Base-by-base conservation (phyloP, 2,888 invertebrate genomes). In the Platycheirus rosarum region DNA sequence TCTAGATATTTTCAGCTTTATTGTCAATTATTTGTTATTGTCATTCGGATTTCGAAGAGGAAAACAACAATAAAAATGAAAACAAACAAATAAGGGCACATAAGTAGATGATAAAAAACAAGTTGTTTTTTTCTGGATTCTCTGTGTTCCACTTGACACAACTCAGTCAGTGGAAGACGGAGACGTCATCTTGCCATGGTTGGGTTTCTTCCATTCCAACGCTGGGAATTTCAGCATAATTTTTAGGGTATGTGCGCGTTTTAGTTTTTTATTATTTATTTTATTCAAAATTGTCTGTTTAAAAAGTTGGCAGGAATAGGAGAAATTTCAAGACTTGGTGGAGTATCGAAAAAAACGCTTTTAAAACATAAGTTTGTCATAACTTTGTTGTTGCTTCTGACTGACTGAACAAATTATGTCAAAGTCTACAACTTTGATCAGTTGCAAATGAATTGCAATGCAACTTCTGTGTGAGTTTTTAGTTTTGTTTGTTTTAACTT, bases 81-180 rank as follows among this genome's bases (percentile, higher is more conserved):
- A 57, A 66, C 57, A 78, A 68, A 79, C 75, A 79, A 79, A 74
- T 62, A 13, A 13, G 26, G 13, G 55, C 35, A 37, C 62, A 57
- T 49, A 69, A 20, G 37, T 13, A 16, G 70, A 35, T 20, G 35
- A n/a, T 48, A 18, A 51, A 74, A 69, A 75, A 60, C 62, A 78
- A 62, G 23, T 62, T n/a, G 2, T 29, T 44, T 29, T 44, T 16
- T 73, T 29, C 14, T 40, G 29, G 8, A n/a, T 29, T 42, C 29
- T 3, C 16, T 32, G 46, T 5, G 20, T 46, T n/a, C 26, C 14
- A 29, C 7, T 13, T 13, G 20, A 3, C 2, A 20, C 3, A 8
- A 5, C 26, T n/a, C n/a, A 5, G 26, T 13, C 11, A 49, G 26
- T 49, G 23, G 57, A 32, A 32, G 29, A 1, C 29, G 8, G 8